phyloP scores from a whole-genome alignment of 35 echinoderm and acorn worm species.

The Anneissia japonica region DNA sequence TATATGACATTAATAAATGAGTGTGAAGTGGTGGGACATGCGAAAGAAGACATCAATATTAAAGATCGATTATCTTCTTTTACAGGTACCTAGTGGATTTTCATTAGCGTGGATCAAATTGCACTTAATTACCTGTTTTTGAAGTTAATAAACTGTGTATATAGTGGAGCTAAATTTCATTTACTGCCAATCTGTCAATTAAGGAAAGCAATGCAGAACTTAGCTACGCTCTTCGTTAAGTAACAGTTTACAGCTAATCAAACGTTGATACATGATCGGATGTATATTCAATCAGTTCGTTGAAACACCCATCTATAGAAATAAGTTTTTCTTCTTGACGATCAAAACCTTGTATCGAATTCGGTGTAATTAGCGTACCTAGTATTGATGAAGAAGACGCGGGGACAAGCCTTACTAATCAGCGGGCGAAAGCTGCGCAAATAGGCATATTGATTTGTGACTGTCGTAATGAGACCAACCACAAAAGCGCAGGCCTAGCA shows the following conservation, averaged over 20 bases:
- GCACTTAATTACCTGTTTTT: not conserved
- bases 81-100: not conserved
- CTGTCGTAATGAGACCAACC: too few relatives aligned
- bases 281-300: not conserved
- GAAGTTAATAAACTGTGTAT: not conserved
- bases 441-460: not conserved
- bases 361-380: not conserved
- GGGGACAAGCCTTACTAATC: not conserved
- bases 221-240: not conserved
- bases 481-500: too few relatives aligned
- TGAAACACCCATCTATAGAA: not conserved
- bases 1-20: too few relatives aligned
- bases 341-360: not conserved
- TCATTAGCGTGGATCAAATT: not conserved
- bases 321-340: not conserved
- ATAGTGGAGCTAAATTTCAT: not conserved
- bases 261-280: not conserved
- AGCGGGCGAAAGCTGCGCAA: not conserved
- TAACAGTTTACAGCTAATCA: not conserved
- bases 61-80: not conserved
- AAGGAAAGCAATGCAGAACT: not conserved
- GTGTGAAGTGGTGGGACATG: too few relatives aligned
- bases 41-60: not conserved
- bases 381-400: not conserved
- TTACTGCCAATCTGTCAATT: not conserved